Evolutionary conservation across 2,888 invertebrate genomes (phyloP).

Genomic region (Drosophila testacea): DNA sequence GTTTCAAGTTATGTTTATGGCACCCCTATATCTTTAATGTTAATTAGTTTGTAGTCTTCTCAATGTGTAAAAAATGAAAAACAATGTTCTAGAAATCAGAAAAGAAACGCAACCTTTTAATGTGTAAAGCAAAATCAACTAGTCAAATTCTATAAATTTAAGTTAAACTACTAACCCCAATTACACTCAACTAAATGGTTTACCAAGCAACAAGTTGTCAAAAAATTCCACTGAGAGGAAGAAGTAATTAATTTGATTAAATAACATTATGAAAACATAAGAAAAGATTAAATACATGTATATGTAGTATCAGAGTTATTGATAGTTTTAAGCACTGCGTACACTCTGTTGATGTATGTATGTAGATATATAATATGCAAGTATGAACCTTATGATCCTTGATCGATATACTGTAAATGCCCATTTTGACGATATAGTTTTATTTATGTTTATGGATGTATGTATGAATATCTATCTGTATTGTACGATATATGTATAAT

Average conservation of each 20-base stretch:
- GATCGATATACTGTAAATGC: constrained; percentile 55
- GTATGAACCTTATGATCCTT: constrained; percentile 52
- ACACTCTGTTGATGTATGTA: constrained; percentile 44
- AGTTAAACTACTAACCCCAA: constrained; percentile 77
- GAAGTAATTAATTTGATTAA: constrained; percentile 32
- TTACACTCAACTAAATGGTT: constrained; percentile 70
- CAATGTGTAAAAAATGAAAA: constrained; percentile 51
- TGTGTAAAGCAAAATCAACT: constrained; percentile 83
- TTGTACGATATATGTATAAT: constrained; percentile 45
- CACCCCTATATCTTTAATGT: constrained; percentile 66
- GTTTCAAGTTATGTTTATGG: constrained; percentile 56
- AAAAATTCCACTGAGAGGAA: constrained; percentile 37
- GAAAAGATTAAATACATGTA: constrained; percentile 22
- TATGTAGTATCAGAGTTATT: constrained; percentile 59
- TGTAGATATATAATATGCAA: constrained; percentile 40
- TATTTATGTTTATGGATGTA: constrained; percentile 53
- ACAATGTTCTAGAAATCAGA: constrained; percentile 44
- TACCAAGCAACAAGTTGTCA: constrained; percentile 41
- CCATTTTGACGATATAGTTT: constrained; percentile 66
- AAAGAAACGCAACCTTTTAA: constrained; percentile 49
- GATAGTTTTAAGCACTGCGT: constrained; percentile 61
- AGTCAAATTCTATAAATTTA: constrained; percentile 82
- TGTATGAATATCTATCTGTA: constrained; percentile 57
- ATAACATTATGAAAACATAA: constrained; percentile 23
- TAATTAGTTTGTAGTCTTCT: constrained; percentile 76